Evolutionary conservation across 2,113 vertebrate genomes (phyloP).

Genomic region (Thamnophis sirtalis): DNA sequence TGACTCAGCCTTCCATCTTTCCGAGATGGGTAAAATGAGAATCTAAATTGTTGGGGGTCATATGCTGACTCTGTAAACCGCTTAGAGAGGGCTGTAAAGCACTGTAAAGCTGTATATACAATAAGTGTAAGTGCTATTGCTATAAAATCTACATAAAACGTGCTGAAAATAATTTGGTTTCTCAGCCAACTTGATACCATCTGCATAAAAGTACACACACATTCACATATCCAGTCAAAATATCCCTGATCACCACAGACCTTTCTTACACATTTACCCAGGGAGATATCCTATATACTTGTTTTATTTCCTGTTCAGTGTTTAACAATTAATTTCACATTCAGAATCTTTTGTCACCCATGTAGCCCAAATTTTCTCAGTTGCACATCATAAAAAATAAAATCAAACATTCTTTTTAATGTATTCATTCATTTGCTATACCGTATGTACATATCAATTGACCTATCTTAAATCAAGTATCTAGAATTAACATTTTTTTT

Average conservation of each 20-base stretch:
- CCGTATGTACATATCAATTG: not conserved
- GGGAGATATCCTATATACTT: not conserved
- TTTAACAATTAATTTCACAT: not conserved
- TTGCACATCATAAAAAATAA: not conserved
- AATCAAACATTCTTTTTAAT: not conserved
- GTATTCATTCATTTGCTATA: not conserved
- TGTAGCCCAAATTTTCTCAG: not conserved
- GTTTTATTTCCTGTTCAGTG: not conserved
- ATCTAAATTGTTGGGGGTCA: too few relatives aligned
- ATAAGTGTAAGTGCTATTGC: too few relatives aligned
- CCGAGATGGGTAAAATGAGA: too few relatives aligned
- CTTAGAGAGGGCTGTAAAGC: too few relatives aligned
- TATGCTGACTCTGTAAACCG: too few relatives aligned
- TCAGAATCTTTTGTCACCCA: not conserved
- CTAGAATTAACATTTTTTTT: not conserved
- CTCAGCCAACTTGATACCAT: not conserved
- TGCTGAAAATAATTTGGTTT: not conserved
- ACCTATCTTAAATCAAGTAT: not conserved
- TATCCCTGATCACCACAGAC: not conserved
- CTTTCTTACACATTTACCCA: not conserved
- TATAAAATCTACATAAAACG: not conserved
- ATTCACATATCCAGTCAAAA: not conserved
- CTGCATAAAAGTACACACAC: not conserved
- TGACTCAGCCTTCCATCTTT: too few relatives aligned
- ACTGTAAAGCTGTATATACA: too few relatives aligned